A percentile compares a stretch with the other conserved stretches of the same genome.
phyloP scores from a whole-genome alignment of 2,113 vertebrate species.

The Scortum barcoo region DNA sequence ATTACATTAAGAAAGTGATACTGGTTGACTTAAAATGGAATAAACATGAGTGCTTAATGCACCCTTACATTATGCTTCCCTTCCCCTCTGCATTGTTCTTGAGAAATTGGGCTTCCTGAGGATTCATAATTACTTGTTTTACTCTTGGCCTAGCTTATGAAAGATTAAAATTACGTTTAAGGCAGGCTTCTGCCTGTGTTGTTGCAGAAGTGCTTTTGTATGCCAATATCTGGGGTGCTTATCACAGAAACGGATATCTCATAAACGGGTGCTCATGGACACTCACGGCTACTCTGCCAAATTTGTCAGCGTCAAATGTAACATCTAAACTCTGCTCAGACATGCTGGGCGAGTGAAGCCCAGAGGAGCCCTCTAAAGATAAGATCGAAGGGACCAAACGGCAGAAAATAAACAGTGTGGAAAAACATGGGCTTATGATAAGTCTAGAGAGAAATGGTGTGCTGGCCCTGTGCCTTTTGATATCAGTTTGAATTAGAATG shows the following conservation, averaged over 20 bases:
- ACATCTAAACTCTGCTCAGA: conserved; percentile 64
- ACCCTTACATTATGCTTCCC: conserved; percentile 53
- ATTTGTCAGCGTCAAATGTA: conserved; percentile 61
- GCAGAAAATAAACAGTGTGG: conserved; percentile 61
- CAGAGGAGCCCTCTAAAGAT: conserved; percentile 65
- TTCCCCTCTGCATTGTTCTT: conserved; percentile 62
- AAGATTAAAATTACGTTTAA: conserved; percentile 73
- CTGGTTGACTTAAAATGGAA: conserved; percentile 71
- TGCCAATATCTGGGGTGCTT: conserved; percentile 63
- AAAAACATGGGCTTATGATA: conserved; percentile 74
- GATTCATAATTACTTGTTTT: conserved; percentile 73
- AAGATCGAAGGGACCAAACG: conserved; percentile 66
- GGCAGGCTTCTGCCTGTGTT: conserved; percentile 48
- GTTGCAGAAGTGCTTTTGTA: conserved; percentile 49
- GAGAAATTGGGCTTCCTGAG: conserved; percentile 75
- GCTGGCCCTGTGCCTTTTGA: conserved; percentile 75
- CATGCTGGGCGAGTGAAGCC: conserved; percentile 46
- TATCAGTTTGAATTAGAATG: conserved; percentile 80
- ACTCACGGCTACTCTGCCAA: conserved; percentile 50
- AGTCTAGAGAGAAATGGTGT: conserved; percentile 68
- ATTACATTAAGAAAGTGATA: conserved; percentile 74
- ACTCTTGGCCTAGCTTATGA: conserved; percentile 72
- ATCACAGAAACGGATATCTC: conserved; percentile 61
- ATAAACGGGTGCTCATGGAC: conserved; percentile 49
- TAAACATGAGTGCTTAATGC: conserved; percentile 77